Evolutionary conservation across 2,797 vertebrate genomes (phyloP).

Genomic region (Pangasius larnaudii): DNA sequence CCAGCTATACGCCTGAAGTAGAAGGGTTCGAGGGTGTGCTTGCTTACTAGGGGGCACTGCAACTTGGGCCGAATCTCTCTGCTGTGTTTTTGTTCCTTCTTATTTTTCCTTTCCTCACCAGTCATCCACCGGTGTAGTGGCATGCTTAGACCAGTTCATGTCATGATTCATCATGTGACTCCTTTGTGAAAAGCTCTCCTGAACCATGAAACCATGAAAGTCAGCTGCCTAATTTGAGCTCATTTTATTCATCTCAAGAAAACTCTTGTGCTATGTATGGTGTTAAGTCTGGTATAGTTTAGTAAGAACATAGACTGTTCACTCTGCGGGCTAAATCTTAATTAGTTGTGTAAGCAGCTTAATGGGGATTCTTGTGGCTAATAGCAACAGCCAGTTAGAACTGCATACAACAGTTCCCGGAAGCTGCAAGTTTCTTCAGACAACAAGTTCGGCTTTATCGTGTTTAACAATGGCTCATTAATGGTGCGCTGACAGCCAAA

Average conservation of each 20-base stretch:
- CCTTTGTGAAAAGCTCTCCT: slow-evolving; percentile 6
- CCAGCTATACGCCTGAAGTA: not conserved
- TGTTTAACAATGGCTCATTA: not conserved
- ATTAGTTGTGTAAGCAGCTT: slow-evolving; percentile 68
- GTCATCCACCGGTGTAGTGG: slow-evolving; percentile 22
- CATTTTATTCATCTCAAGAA: slow-evolving; percentile 14
- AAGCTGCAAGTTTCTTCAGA: not conserved
- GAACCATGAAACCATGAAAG: not conserved
- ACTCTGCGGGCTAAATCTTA: slow-evolving; percentile 59
- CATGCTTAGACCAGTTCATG: slow-evolving; percentile 4
- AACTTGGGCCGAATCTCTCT: slow-evolving; percentile 28
- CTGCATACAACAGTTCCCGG: not conserved
- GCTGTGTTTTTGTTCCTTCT: slow-evolving; percentile 12
- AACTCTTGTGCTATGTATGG: not conserved
- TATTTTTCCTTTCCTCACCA: not conserved
- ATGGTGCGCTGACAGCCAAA: not conserved
- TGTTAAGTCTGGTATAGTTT: not conserved
- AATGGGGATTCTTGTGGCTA: not conserved
- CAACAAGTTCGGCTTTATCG: not conserved
- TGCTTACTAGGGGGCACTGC: slow-evolving; percentile 41
- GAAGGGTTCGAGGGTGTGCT: not conserved
- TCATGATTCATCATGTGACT: slow-evolving; percentile 16
- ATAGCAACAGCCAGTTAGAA: not conserved
- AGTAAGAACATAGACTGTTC: not conserved
- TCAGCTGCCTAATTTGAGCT: not conserved